Evolutionary conservation across 2,888 invertebrate genomes (phyloP).

Genomic region (Tenodera sinensis): DNA sequence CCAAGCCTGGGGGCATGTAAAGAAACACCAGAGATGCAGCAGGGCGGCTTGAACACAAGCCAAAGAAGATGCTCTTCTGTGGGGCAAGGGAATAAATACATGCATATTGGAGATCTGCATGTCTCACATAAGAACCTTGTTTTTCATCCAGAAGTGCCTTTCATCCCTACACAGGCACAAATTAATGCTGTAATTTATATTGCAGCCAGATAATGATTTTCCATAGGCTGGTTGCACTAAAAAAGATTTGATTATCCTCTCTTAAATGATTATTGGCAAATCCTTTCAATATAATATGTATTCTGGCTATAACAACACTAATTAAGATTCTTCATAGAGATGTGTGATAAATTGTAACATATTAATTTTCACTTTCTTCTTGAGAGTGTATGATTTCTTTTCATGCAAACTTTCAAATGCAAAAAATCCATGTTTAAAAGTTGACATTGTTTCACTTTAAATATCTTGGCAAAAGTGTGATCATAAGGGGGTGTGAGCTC

Average conservation of each 20-base stretch:
- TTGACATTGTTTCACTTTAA: background rate
- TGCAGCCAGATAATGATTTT: background rate
- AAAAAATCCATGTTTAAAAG: background rate
- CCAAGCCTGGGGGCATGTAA: conserved; percentile 72
- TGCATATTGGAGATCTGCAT: background rate
- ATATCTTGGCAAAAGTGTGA: background rate
- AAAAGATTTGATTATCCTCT: background rate
- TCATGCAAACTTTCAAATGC: background rate
- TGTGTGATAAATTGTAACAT: background rate
- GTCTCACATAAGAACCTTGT: background rate
- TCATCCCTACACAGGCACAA: background rate
- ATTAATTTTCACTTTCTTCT: background rate
- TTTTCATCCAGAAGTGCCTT: conserved; percentile 9
- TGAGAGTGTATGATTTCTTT: background rate
- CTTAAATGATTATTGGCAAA: background rate
- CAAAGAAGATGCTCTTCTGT: background rate
- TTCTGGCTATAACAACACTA: background rate
- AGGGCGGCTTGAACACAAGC: background rate
- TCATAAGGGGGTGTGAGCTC: background rate
- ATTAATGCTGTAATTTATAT: background rate
- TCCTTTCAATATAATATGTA: background rate
- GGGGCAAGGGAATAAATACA: background rate
- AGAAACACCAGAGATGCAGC: background rate
- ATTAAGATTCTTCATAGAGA: background rate
- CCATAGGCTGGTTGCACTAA: background rate